A percentile compares a stretch with the other conserved stretches of the same genome.
Conservation (phyloP, 1,140 invertebrate genomes). For the Sesamia nonagrioides region DNA sequence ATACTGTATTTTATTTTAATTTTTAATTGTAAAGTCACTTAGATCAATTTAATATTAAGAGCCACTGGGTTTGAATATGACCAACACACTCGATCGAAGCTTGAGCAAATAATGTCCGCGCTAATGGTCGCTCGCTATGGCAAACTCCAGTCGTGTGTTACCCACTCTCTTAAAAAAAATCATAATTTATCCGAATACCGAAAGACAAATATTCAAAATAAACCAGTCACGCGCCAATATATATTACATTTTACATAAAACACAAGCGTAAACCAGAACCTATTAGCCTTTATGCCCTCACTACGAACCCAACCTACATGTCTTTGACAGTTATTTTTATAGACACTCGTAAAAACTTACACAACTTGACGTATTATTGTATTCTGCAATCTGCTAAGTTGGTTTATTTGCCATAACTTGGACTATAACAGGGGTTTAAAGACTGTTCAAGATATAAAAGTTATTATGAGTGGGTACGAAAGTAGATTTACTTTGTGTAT, state of each 20-base stretch:
- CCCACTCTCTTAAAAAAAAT: too few species aligned
- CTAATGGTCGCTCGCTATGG: too few species aligned
- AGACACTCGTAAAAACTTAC: constrained; percentile 6
- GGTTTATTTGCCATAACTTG: background rate
- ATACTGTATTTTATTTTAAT: too few species aligned
- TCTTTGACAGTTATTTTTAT: background rate
- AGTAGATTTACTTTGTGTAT: background rate
- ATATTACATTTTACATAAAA: background rate
- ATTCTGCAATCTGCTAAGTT: background rate
- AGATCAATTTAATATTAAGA: too few species aligned
- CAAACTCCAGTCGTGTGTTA: too few species aligned
- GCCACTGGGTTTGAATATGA: too few species aligned
- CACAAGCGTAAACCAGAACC: background rate
- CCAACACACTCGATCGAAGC: too few species aligned
- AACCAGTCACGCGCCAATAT: too few species aligned
- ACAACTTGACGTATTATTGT: background rate
- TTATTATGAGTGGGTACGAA: background rate
- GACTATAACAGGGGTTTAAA: background rate
- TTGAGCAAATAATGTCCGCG: too few species aligned
- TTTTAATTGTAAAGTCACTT: too few species aligned
- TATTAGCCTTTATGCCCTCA: background rate
- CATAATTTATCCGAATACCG: too few species aligned
- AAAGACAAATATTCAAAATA: too few species aligned
- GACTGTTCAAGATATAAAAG: background rate
- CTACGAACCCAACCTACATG: background rate